These are phyloP conservation scores for Erpobdella octoculata DNA, from an alignment of 2,888 invertebrate genomes.

Conservation along the genomic window DNA sequence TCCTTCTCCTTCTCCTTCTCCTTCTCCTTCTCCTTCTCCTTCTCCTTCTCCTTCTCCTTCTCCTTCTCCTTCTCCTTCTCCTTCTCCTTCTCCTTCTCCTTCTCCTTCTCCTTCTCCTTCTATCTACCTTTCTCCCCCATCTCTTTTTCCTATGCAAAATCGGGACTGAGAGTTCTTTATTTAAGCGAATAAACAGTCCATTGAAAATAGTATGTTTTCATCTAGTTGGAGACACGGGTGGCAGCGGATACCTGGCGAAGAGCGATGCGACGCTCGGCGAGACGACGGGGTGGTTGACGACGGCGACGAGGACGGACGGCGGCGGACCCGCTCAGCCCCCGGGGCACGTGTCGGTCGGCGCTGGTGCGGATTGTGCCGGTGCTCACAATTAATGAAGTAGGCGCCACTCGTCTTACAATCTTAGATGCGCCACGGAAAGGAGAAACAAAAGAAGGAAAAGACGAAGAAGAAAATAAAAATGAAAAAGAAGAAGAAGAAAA, in stretches of 20 bases:
- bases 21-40: background rate
- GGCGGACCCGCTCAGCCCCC: too few relatives aligned
- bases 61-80: background rate
- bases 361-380: too few relatives aligned
- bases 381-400: slow-evolving; percentile 3
- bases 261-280: too few relatives aligned
- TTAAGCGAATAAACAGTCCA: background rate
- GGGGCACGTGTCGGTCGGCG: background rate
- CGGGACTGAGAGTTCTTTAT: background rate
- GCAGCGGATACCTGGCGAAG: too few relatives aligned
- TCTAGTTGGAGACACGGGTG: too few relatives aligned
- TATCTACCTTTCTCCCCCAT: background rate
- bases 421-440: background rate
- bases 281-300: too few relatives aligned
- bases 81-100: background rate
- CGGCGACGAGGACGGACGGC: too few relatives aligned
- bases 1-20: background rate
- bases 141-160: background rate
- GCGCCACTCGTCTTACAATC: slow-evolving; percentile 1
- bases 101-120: background rate
- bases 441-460: too few relatives aligned
- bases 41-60: background rate
- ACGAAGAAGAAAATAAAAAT: too few relatives aligned
- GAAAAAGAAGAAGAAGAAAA: too few relatives aligned
- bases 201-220: background rate